A percentile compares a stretch with the other conserved stretches of the same genome.
Conservation (phyloP, 2,888 invertebrate species). For the Metalampra italica region DNA sequence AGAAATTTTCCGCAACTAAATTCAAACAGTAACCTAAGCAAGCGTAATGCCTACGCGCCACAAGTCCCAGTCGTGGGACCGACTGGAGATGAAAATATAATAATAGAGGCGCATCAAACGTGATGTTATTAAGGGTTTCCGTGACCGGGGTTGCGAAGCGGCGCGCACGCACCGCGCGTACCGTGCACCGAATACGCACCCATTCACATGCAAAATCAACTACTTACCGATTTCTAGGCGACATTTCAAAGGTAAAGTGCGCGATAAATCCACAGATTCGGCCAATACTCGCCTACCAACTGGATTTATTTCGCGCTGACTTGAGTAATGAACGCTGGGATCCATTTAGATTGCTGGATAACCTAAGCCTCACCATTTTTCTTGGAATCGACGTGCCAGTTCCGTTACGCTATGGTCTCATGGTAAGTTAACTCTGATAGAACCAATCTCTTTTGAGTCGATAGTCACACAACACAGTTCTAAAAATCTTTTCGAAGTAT, state of each 20-base stretch:
- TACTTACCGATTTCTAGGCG: conserved; percentile 45
- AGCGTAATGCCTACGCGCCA: conserved; percentile 41
- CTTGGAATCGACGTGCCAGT: conserved; percentile 3
- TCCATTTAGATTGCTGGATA: conserved; percentile 14
- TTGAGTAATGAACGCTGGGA: conserved; percentile 28
- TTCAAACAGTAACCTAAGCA: conserved; percentile 37
- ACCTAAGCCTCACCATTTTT: conserved; percentile 6
- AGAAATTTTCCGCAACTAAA: conserved; percentile 31
- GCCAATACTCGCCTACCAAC: conserved; percentile 23
- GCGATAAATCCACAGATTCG: conserved; percentile 40
- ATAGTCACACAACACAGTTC: too few relatives aligned
- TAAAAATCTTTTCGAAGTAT: too few relatives aligned
- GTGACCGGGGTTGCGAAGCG: conserved; percentile 61
- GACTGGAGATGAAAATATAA: conserved; percentile 75
- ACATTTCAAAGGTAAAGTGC: conserved; percentile 37
- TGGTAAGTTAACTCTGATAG: too few relatives aligned
- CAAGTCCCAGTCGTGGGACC: conserved; percentile 66
- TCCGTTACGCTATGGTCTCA: not conserved
- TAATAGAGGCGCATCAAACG: conserved; percentile 79
- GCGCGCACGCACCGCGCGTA: conserved; percentile 43
- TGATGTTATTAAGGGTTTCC: conserved; percentile 75
- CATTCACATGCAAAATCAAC: conserved; percentile 69
- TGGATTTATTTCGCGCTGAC: conserved; percentile 21
- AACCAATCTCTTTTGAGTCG: too few relatives aligned
- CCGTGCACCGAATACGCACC: conserved; percentile 61